Base-by-base conservation (phyloP, 2,888 invertebrate genomes). In the Rugalucina vietnamica region DNA sequence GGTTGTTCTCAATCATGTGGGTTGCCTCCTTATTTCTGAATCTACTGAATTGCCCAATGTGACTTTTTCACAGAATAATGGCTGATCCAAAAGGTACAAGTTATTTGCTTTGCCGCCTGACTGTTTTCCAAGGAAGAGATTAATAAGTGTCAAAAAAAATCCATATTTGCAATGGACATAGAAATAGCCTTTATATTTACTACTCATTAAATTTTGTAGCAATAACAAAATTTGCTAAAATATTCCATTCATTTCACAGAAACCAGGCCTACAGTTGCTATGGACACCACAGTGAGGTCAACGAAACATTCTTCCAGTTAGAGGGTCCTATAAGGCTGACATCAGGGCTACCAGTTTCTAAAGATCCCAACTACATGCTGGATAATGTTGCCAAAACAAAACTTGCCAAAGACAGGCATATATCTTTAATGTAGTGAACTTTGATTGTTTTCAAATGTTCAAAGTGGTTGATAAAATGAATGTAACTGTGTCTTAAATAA, bases 251-350 rank as follows among this genome's bases (percentile, higher is more conserved):
- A 14, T 39, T 57, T 83, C 83, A 37, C 88, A 92, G 92, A 65
- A 89, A 89, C 18, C 91, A 91, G 50, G 85, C 86, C n/a, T 81
- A 86, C 43, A 84, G 86, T 83, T 89, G 90, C 80, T 91, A 90
- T 85, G 91, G 91, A 32, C 90, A 89, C 81, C 82, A 84, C 12
- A 79, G 84, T 34, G 70, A 83, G 60, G 89, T 85, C 54, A 85
- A 87, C 36, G 91, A 92, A 82, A 91, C 89, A 8, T 92, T 87
- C 76, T 92, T 91, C 81, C 91, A 90, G 74, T 76, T 88, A 24
- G 82, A 83, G 18, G 76, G 71, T 18, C 69, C 78, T 21, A 84
- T 85, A 32, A 75, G 84, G 24, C 77, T 77, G 1, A n/a, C 77
- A 3, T 86, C 89, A 3, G 91, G 91, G 3, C 85, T 87, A 54